Conservation (phyloP, 2,797 vertebrate species). For the Pelobates cultripes region DNA sequence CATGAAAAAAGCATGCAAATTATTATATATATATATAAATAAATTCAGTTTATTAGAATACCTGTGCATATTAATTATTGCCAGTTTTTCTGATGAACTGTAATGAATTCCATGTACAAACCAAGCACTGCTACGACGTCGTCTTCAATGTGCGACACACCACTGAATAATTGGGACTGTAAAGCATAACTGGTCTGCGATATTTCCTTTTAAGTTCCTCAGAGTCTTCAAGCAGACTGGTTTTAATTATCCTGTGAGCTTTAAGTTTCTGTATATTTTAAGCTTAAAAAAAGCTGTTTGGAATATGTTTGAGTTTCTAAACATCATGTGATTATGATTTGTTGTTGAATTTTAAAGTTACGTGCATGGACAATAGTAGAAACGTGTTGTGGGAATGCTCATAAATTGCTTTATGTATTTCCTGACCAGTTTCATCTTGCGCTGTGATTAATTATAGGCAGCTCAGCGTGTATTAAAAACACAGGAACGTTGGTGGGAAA, state of each 20-base stretch:
- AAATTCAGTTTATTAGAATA: no score
- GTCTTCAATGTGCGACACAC: no score
- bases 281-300: constrained; percentile 2
- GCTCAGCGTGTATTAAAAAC: no score
- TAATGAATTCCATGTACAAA: no score
- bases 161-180: no score
- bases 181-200: neutral
- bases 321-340: constrained; percentile 22
- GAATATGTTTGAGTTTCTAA: constrained; percentile 16
- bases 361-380: constrained; percentile 8
- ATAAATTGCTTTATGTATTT: constrained; percentile 11
- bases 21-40: no score
- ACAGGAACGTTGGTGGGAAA: no score
- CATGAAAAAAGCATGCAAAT: no score
- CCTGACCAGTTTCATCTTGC: neutral
- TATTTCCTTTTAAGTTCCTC: constrained; percentile 10
- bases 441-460: neutral
- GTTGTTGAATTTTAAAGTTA: constrained; percentile 7
- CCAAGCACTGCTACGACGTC: no score
- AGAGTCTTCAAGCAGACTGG: neutral
- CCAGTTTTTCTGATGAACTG: no score
- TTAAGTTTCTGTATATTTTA: constrained; percentile 13
- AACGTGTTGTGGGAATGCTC: neutral
- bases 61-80: no score
- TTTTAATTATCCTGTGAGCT: constrained; percentile 26